Evolutionary conservation across 2,888 invertebrate species (phyloP).

Genomic region (Odontocerum albicorne): DNA sequence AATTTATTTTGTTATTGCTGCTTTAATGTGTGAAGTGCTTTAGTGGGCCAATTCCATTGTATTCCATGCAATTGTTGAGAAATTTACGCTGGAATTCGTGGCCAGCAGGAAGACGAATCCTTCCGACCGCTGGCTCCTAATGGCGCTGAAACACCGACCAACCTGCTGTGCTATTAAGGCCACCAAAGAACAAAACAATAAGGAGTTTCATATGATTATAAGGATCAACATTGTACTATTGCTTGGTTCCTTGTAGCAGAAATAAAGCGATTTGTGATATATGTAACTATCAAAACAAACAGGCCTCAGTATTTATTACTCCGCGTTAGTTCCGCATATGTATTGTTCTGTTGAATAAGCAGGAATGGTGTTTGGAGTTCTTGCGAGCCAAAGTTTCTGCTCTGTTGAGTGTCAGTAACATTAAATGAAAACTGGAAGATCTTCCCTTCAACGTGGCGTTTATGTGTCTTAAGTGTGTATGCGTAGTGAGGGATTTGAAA

Average conservation of each 20-base stretch:
- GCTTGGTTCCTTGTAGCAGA: background rate
- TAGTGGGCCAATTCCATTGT: background rate
- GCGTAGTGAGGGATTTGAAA: too few species aligned
- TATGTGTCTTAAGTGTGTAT: too few species aligned
- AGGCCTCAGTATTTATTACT: constrained; percentile 27
- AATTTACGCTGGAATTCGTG: background rate
- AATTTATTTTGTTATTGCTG: too few species aligned
- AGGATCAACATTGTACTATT: background rate
- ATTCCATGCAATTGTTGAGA: background rate
- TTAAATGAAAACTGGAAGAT: too few species aligned
- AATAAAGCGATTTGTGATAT: constrained; percentile 22
- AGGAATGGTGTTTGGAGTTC: too few species aligned
- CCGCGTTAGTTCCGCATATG: background rate
- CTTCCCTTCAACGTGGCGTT: too few species aligned
- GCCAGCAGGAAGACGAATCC: background rate
- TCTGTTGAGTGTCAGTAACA: too few species aligned
- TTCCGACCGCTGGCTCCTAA: background rate
- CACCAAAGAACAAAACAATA: background rate
- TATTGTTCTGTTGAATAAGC: too few species aligned
- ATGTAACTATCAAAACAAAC: constrained; percentile 29
- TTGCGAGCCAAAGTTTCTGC: too few species aligned
- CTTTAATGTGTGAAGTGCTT: too few species aligned
- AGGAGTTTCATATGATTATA: background rate
- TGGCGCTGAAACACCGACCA: background rate
- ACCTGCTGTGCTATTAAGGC: background rate